Evolutionary conservation across 2,113 vertebrate genomes (phyloP).

Genomic region (Canis aureus): DNA sequence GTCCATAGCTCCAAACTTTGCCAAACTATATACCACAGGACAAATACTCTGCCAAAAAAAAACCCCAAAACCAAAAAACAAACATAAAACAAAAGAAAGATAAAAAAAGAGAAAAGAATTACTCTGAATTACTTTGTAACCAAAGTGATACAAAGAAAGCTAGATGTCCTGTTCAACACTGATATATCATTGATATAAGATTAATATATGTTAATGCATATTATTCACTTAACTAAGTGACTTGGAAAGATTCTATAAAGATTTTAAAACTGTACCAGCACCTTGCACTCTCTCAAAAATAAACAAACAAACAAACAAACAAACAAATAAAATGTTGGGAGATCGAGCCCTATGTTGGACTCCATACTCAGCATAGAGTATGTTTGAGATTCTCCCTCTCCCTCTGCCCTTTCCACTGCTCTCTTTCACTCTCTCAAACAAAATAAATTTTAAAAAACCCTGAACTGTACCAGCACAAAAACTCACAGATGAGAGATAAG

Average conservation of each 20-base stretch:
- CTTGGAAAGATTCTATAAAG: neutral
- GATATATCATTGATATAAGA: no score
- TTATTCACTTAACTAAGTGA: neutral
- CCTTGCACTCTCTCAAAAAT: neutral
- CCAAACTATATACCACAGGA: neutral
- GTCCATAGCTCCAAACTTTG: neutral
- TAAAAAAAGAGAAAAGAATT: neutral
- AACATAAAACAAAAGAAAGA: no score
- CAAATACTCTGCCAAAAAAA: neutral
- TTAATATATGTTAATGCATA: neutral
- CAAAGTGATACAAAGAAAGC: neutral
- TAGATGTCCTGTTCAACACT: neutral
- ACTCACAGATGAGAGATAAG: slow-evolving; percentile 14
- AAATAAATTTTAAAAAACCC: neutral
- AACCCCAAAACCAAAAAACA: no score
- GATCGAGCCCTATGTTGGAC: neutral
- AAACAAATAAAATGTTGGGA: neutral
- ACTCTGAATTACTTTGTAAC: slow-evolving; percentile 21
- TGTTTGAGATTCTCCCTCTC: neutral
- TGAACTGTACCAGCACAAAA: neutral
- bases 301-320: no score
- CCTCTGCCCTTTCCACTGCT: neutral
- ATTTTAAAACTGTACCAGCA: neutral
- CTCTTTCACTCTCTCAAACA: neutral
- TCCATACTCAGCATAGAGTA: neutral